These are phyloP conservation scores for Acanthosoma haemorrhoidale DNA, from an alignment of 2,888 invertebrate genomes.

Conservation along the genomic window DNA sequence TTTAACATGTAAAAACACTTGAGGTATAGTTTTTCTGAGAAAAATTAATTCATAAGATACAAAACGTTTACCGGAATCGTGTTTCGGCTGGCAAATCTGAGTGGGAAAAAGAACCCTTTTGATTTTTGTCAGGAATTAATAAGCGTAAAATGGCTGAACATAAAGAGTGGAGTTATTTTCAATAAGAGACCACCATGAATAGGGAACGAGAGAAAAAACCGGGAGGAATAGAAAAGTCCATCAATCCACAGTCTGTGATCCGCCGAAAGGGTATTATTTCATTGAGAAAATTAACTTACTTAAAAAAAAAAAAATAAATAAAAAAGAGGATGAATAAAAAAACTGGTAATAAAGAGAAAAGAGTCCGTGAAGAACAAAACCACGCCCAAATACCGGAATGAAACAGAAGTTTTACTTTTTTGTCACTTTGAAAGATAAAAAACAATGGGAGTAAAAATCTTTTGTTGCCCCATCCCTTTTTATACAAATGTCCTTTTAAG, in stretches of 20 bases:
- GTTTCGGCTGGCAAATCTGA: too few relatives aligned
- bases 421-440: background rate
- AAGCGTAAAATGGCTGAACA: background rate
- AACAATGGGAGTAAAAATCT: constrained; percentile 4
- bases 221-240: background rate
- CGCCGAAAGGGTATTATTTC: background rate
- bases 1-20: too few relatives aligned
- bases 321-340: background rate
- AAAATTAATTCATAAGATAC: too few relatives aligned
- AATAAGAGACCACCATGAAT: background rate
- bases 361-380: background rate
- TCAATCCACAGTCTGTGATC: background rate
- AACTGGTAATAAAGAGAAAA: background rate
- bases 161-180: background rate
- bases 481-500: background rate
- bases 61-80: too few relatives aligned
- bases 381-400: background rate
- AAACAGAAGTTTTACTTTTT: background rate
- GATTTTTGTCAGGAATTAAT: background rate
- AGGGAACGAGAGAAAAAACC: background rate
- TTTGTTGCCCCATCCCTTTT: background rate
- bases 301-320: background rate
- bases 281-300: background rate
- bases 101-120: background rate
- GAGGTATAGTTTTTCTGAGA: too few relatives aligned